A percentile compares a stretch with the other conserved stretches of the same genome.
These are phyloP conservation scores for Sinotaia quadrata DNA, from an alignment of 2,888 invertebrate species.

Conservation along the genomic window DNA sequence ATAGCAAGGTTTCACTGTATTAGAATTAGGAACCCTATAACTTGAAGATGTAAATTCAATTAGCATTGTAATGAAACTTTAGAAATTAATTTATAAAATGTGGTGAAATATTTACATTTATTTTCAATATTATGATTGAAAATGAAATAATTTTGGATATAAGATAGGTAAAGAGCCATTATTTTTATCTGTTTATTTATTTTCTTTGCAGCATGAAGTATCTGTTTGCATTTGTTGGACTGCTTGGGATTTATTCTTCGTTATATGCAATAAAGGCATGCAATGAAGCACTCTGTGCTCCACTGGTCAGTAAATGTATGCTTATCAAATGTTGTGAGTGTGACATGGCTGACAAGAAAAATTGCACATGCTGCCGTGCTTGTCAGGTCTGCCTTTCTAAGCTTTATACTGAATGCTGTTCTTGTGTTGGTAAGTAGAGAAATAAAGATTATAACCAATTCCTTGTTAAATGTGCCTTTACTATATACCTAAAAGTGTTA, in stretches of 20 bases:
- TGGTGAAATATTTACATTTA: no score
- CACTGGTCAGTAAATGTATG: slow-evolving; percentile 96
- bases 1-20: no score
- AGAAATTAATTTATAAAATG: no score
- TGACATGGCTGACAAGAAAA: slow-evolving; percentile 80
- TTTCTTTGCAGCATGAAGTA: slow-evolving; percentile 13
- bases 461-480: neutral
- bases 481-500: no score
- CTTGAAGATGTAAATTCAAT: no score
- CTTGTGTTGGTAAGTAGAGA: slow-evolving; percentile 90
- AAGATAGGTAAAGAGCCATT: no score
- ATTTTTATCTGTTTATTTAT: no score
- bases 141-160: no score
- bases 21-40: no score
- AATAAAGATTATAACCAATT: neutral
- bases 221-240: neutral
- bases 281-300: slow-evolving; percentile 95
- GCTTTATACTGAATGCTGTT: slow-evolving; percentile 94
- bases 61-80: no score
- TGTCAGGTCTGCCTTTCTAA: slow-evolving; percentile 91
- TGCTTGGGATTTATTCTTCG: slow-evolving; percentile 32
- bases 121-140: no score
- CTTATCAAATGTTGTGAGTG: slow-evolving; percentile 96
- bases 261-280: slow-evolving; percentile 74
- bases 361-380: slow-evolving; percentile 94